Evolutionary conservation across 2,113 vertebrate species (phyloP).

Genomic region (Oreotrochilus melanogaster): DNA sequence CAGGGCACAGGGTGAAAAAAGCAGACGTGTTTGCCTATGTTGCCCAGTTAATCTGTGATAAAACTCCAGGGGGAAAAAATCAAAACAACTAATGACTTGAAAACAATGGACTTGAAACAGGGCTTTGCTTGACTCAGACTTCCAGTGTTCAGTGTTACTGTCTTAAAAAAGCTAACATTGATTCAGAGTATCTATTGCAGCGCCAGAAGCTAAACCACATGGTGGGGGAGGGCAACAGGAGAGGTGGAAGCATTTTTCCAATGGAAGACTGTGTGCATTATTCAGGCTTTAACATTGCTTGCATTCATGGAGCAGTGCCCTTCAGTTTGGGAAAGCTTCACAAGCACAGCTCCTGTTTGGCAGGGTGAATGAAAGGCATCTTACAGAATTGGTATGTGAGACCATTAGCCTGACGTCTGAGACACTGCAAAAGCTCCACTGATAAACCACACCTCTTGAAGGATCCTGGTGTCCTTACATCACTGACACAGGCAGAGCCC

Average conservation of each 20-base stretch:
- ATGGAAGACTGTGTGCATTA: slow-evolving; percentile 69
- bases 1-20: fast-evolving
- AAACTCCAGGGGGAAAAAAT: not conserved
- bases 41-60: not conserved
- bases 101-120: not conserved
- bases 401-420: not conserved
- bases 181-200: slow-evolving; percentile 42
- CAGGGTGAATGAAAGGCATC: slow-evolving; percentile 63
- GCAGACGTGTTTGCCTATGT: not conserved
- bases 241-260: slow-evolving; percentile 15
- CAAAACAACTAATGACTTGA: not conserved
- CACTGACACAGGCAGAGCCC: slow-evolving; percentile 24
- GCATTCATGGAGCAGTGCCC: slow-evolving; percentile 70
- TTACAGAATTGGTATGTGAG: slow-evolving; percentile 44
- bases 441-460: slow-evolving; percentile 58
- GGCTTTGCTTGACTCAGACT: not conserved
- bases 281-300: slow-evolving; percentile 71
- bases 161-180: slow-evolving; percentile 63
- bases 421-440: slow-evolving; percentile 15
- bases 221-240: slow-evolving; percentile 28
- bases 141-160: not conserved
- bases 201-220: slow-evolving; percentile 65
- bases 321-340: slow-evolving; percentile 54
- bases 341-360: slow-evolving; percentile 54
- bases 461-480: slow-evolving; percentile 43